These are phyloP conservation scores for Natator depressus DNA, from an alignment of 2,113 vertebrate species.

Conservation along the genomic window DNA sequence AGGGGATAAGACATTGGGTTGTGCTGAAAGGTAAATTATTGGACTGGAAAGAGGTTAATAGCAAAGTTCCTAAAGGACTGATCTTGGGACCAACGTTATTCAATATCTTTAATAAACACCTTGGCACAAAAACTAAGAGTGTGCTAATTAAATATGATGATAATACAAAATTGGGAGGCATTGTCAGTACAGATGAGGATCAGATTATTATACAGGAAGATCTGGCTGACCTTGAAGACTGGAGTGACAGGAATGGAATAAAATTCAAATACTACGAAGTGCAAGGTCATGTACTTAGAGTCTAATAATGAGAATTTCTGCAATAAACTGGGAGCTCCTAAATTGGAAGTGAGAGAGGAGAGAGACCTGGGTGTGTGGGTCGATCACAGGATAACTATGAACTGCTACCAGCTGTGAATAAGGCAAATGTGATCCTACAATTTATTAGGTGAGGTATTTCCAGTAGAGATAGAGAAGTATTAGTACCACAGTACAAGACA, in stretches of 20 bases:
- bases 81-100: neutral
- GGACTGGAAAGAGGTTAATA: neutral
- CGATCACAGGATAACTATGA: no score
- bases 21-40: neutral
- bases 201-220: neutral
- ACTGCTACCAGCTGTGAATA: no score
- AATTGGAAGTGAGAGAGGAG: neutral
- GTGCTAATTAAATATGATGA: neutral
- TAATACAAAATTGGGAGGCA: neutral
- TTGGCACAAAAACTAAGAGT: neutral
- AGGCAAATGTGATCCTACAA: no score
- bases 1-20: neutral
- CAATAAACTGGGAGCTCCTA: neutral
- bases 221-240: neutral
- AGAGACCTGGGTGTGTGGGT: no score
- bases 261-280: neutral
- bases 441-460: no score
- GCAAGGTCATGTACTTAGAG: neutral
- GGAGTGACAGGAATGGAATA: neutral
- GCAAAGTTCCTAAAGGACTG: neutral
- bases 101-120: neutral
- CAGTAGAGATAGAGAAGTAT: no score
- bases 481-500: no score
- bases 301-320: neutral
- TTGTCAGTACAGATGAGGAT: neutral